Evolutionary conservation across 2,888 invertebrate species (phyloP).

Genomic region (Leptinotarsa juncta): DNA sequence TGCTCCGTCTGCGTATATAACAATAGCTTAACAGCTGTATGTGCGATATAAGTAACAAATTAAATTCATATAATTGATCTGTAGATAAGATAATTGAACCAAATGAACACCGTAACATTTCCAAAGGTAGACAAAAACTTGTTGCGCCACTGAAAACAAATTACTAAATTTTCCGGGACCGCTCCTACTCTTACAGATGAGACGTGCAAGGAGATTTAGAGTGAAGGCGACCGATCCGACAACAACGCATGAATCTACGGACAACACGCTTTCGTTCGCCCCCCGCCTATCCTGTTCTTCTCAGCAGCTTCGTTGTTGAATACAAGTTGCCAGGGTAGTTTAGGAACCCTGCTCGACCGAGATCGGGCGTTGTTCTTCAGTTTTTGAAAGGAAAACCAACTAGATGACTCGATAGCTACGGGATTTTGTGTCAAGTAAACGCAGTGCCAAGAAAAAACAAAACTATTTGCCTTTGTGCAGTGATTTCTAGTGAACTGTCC

Average conservation of each 20-base stretch:
- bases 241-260: constrained; percentile 36
- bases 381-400: constrained; percentile 32
- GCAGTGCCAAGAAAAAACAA: constrained; percentile 35
- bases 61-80: no score
- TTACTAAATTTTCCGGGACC: no score
- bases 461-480: constrained; percentile 54
- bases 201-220: not conserved
- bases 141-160: no score
- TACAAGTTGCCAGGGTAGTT: constrained; percentile 58
- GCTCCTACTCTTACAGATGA: no score
- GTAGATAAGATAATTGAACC: not conserved
- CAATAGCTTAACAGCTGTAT: no score
- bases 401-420: constrained; percentile 40
- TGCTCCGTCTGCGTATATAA: no score
- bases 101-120: no score
- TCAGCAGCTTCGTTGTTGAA: constrained; percentile 37
- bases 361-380: constrained; percentile 59
- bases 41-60: no score
- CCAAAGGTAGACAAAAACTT: no score
- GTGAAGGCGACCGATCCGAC: constrained; percentile 13
- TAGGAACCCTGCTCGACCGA: constrained; percentile 53
- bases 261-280: constrained; percentile 53
- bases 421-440: constrained; percentile 35
- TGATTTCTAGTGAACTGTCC: constrained; percentile 64
- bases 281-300: constrained; percentile 50